Evolutionary conservation across 2,797 vertebrate species (phyloP).

Genomic region (Gallinago solitaria): DNA sequence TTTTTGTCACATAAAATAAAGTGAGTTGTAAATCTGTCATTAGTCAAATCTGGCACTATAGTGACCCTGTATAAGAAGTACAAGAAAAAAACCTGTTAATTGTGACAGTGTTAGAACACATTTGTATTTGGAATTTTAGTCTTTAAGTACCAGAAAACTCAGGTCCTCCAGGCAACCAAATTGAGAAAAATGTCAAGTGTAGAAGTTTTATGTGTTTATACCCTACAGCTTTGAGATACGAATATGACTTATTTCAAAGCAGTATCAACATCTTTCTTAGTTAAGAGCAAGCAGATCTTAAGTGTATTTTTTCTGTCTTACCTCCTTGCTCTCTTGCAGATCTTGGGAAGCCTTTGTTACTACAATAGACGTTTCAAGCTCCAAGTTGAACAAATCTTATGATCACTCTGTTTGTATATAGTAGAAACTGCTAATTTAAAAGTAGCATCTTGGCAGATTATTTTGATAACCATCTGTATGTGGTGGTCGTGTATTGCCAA

Average conservation of each 20-base stretch:
- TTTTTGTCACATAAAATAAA: no score
- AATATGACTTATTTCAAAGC: background rate
- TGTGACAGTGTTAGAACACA: background rate
- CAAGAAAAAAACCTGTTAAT: background rate
- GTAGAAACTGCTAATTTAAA: background rate
- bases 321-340: background rate
- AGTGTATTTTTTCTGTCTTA: background rate
- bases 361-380: no score
- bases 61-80: background rate
- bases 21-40: background rate
- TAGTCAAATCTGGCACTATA: background rate
- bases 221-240: background rate
- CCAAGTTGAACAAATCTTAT: background rate
- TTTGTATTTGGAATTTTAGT: background rate
- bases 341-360: background rate
- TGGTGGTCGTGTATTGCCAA: background rate
- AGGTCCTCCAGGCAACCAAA: background rate
- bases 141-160: background rate
- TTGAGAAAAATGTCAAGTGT: background rate
- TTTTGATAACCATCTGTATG: conserved; percentile 23
- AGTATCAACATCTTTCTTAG: background rate
- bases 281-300: background rate
- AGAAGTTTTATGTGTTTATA: background rate
- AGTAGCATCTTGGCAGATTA: background rate
- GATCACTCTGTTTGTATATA: background rate